phyloP scores from a whole-genome alignment of 2,797 vertebrate species.

The Tragelaphus eurycerus region DNA sequence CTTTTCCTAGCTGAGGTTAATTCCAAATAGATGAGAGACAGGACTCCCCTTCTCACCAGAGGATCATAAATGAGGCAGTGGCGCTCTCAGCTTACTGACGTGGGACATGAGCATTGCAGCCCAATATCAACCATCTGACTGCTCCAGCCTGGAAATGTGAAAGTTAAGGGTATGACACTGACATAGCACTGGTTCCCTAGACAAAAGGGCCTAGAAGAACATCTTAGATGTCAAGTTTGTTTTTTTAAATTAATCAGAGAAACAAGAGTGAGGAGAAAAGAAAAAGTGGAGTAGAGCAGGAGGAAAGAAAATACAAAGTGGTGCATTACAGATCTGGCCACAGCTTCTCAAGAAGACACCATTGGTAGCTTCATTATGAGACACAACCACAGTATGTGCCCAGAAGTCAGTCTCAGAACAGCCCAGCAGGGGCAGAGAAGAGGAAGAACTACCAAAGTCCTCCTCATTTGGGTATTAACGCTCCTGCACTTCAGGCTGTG shows the following conservation, averaged over 20 bases:
- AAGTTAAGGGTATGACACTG: background rate
- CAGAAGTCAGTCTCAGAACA: background rate
- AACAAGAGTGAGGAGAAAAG: background rate
- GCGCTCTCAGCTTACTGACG: background rate
- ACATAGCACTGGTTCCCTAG: background rate
- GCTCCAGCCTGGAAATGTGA: background rate
- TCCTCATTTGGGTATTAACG: background rate
- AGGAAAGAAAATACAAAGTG: background rate
- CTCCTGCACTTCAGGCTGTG: no score
- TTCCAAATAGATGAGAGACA: background rate
- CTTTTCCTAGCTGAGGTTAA: background rate
- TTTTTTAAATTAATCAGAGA: background rate
- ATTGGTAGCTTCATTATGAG: background rate
- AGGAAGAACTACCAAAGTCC: background rate
- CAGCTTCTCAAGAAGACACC: background rate
- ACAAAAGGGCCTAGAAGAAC: background rate
- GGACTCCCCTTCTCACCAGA: background rate
- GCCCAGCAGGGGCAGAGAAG: background rate
- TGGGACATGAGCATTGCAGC: background rate
- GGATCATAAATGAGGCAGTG: background rate
- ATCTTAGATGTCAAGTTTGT: background rate
- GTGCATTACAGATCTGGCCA: background rate
- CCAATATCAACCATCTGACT: background rate
- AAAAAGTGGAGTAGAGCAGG: background rate
- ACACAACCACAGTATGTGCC: fast-evolving